Conservation (phyloP, 37 sponge, comb jelly and placozoan species). For the Chondrilla cf. caribensis region DNA sequence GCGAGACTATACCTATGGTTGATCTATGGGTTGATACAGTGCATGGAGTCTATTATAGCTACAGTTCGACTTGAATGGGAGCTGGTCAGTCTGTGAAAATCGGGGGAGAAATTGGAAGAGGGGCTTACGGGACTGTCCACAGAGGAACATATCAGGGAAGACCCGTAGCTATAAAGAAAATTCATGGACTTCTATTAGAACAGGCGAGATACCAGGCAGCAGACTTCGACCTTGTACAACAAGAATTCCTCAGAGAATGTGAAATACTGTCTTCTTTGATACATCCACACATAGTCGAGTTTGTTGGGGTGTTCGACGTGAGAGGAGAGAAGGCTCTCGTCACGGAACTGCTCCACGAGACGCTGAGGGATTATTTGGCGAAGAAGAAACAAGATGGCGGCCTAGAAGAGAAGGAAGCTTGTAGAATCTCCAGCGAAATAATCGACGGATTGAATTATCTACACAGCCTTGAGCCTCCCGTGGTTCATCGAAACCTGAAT, state of each 20-base stretch:
- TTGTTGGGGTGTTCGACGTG: background rate
- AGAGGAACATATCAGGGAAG: background rate
- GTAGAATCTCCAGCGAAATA: background rate
- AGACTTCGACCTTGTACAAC: background rate
- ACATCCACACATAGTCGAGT: background rate
- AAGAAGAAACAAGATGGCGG: background rate
- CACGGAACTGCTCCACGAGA: constrained; percentile 5
- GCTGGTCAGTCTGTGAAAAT: too few relatives aligned
- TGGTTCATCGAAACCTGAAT: constrained; percentile 17
- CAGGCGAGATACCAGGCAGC: background rate
- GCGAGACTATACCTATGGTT: too few relatives aligned
- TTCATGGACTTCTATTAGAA: background rate
- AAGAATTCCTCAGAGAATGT: background rate
- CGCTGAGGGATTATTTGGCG: background rate
- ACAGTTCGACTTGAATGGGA: too few relatives aligned
- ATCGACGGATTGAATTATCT: background rate
- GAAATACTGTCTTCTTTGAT: background rate
- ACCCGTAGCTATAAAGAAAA: background rate
- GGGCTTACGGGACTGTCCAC: background rate
- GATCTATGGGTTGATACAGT: too few relatives aligned
- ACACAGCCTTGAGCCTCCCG: background rate
- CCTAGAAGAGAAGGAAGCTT: background rate
- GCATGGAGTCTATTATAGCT: too few relatives aligned
- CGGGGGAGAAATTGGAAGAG: background rate
- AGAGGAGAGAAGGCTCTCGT: background rate